These are phyloP conservation scores for Aspidiotus destructor DNA, from an alignment of 2,888 invertebrate genomes.

Conservation along the genomic window DNA sequence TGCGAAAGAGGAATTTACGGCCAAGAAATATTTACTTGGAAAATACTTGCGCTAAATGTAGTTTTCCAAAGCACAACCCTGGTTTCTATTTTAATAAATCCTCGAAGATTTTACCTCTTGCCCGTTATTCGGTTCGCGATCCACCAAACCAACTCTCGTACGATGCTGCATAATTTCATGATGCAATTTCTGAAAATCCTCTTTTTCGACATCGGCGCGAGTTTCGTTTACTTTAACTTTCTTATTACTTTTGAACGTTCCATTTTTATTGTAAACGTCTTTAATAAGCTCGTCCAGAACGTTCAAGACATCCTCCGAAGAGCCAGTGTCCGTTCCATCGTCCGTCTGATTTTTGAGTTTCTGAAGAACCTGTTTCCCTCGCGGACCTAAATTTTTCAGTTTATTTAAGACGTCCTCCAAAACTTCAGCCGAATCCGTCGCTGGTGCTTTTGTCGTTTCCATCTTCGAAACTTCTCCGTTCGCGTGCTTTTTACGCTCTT, in stretches of 20 bases:
- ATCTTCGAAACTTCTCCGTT: slow-evolving; percentile 7
- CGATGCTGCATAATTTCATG: slow-evolving; percentile 37
- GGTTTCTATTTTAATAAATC: background rate
- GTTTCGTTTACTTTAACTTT: background rate
- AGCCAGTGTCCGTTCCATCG: background rate
- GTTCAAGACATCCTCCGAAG: background rate
- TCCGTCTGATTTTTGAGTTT: slow-evolving; percentile 19
- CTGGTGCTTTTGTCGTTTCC: slow-evolving; percentile 6
- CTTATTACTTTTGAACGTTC: background rate
- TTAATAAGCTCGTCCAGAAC: background rate
- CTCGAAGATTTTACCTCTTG: slow-evolving; percentile 12
- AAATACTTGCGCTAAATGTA: no score
- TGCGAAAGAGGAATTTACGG: no score
- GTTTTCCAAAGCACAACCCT: no score
- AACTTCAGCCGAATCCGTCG: slow-evolving; percentile 25
- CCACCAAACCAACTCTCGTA: slow-evolving; percentile 1
- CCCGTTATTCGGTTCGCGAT: slow-evolving; percentile 15
- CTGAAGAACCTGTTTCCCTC: slow-evolving; percentile 44
- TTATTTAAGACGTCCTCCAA: slow-evolving; percentile 28
- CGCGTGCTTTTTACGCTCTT: slow-evolving; percentile 27
- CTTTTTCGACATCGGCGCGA: slow-evolving; percentile 26
- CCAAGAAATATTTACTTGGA: no score
- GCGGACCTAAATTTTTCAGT: slow-evolving; percentile 46
- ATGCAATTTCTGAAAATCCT: slow-evolving; percentile 17
- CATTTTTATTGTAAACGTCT: background rate